Base-by-base conservation (phyloP, 2,113 vertebrate species). In the Gymnogyps californianus region DNA sequence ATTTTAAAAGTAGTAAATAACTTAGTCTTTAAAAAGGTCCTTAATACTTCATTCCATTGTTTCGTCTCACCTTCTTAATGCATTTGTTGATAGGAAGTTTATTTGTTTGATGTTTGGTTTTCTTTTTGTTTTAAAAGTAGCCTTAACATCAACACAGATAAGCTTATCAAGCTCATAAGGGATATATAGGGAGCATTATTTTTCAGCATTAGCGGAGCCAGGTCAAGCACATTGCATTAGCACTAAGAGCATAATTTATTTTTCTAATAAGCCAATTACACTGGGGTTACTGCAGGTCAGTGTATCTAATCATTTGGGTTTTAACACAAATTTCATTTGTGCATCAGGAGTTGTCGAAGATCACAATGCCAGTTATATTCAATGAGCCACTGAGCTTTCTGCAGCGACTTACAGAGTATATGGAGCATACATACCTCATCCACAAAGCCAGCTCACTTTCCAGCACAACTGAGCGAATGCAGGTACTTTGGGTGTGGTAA, bases 341-440 rank as follows among this genome's bases (percentile, higher is more conserved):
- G 42, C 89, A 72, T 82, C 96, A 99, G 99, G 99, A 99, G 96
- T 42, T 99, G 65, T 99, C 99, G 49, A 99, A 99, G 98, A 99
- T 99, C 96, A 99, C 99, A 44, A 99, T 99, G 99, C 99, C 99
- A 0, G 99, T 99, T 42, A 98, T 99, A 87, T 99, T 99, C 97
- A 99, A 99, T 9, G 99, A 99, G 98, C 99, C 99, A 0, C 97
- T 99, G 97, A 99, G 99, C 97, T 99, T 99, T 96, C 99, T 99
- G 0, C 99, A 99, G 97, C 98, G 99, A 17, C 97, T 99, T 11
- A 99, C 99, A 0, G 99, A 99, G 76, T 99, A 99, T 62, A 99
- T 99, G 99, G 99, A 99, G 96, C 99, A 99, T 74, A 99, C 99
- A 1, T 99, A 99, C 97, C 99, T 99, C 98, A 99, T 99, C 98